Conservation (phyloP, 2,888 invertebrate species). For the Craniophora ligustri region DNA sequence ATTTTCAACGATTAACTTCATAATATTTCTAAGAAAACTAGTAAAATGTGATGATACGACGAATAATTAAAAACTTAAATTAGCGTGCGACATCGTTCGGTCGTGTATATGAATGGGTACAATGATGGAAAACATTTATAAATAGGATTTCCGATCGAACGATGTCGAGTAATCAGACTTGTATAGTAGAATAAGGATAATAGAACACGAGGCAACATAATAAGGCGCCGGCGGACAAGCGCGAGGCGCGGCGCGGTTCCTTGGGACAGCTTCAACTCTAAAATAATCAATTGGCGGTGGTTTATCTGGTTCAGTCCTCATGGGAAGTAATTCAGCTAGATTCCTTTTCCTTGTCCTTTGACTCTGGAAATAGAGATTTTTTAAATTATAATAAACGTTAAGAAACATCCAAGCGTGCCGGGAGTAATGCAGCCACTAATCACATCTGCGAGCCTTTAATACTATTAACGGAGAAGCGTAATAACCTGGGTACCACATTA, state of each 20-base stretch:
- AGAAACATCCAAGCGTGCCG: too few species aligned
- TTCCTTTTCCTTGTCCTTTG: conserved; percentile 91
- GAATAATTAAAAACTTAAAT: conserved; percentile 75
- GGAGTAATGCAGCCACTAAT: too few species aligned
- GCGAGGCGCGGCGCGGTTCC: conserved; percentile 57
- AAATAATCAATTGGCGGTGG: conserved; percentile 88
- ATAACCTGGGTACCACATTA: too few species aligned
- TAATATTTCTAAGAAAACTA: conserved; percentile 62
- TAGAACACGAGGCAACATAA: conserved; percentile 81
- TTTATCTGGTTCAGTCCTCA: conserved; percentile 83
- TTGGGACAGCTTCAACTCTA: conserved; percentile 75
- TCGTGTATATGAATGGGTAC: conserved; percentile 51
- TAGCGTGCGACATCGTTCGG: conserved; percentile 71
- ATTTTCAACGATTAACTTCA: conserved; percentile 55
- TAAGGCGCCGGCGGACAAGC: conserved; percentile 58
- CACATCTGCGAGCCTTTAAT: too few species aligned
- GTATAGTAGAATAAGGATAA: conserved; percentile 60
- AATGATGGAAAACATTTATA: conserved; percentile 48
- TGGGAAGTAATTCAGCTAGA: conserved; percentile 90
- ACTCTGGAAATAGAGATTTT: conserved; percentile 84
- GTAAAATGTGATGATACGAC: conserved; percentile 71
- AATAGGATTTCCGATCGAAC: conserved; percentile 65
- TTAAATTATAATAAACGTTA: too few species aligned
- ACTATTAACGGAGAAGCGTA: too few species aligned
- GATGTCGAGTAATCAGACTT: conserved; percentile 74